Conservation (phyloP, 2,797 vertebrate genomes). For the Spatula versicolor region DNA sequence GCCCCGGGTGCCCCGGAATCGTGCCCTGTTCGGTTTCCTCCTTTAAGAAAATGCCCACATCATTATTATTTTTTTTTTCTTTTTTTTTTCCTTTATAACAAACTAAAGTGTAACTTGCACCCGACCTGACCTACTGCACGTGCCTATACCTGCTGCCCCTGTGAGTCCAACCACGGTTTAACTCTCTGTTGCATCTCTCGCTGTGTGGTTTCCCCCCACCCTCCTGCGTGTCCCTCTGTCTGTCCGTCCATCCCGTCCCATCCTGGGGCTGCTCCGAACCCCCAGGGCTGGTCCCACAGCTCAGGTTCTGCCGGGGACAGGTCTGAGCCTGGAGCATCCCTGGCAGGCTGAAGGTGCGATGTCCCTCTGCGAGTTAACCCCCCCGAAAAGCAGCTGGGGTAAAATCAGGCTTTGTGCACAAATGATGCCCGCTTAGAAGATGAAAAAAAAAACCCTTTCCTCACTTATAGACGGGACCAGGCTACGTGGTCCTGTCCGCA, state of each 20-base stretch:
- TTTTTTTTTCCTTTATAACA: conserved; percentile 63
- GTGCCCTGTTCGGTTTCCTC: background rate
- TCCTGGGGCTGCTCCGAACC: background rate
- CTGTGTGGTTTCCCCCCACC: background rate
- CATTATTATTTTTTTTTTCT: conserved; percentile 46
- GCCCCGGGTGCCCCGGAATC: background rate
- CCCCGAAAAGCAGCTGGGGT: background rate
- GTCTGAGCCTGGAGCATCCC: background rate
- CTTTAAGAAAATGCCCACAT: conserved; percentile 42
- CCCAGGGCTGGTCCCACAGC: background rate
- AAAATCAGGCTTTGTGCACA: background rate
- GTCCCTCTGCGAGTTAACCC: background rate
- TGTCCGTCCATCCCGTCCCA: background rate
- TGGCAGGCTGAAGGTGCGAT: conserved; percentile 46
- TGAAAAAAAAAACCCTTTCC: background rate
- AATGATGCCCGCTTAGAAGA: background rate
- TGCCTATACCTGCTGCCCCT: conserved; percentile 68
- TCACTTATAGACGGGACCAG: background rate
- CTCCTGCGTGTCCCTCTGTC: background rate
- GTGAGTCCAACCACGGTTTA: conserved; percentile 68
- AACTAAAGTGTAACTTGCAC: conserved; percentile 75
- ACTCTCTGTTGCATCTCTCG: conserved; percentile 63
- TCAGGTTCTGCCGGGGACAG: background rate
- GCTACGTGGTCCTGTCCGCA: background rate
- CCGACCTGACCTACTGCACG: conserved; percentile 63